Base-by-base conservation (phyloP, 2,888 invertebrate genomes). In the Campoletis raptor region DNA sequence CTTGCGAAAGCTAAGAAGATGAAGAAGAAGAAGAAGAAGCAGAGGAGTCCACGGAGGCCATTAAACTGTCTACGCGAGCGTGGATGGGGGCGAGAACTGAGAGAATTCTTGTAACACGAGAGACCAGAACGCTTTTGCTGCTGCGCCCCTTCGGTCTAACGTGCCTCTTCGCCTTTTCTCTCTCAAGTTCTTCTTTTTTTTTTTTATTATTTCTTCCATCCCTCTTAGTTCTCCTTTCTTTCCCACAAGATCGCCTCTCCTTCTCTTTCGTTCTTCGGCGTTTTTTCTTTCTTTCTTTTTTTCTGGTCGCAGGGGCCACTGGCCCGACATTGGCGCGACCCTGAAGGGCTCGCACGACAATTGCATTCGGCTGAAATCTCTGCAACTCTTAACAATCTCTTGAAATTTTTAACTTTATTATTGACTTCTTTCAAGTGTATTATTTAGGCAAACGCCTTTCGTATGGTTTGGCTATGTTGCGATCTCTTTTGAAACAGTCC, bases 41-140 rank as follows among this genome's bases (percentile, higher is more conserved):
- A 88, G 87, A 88, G 89, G 90, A 90, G 87, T 89, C 87, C 88
- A 89, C 90, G 90, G 91, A 91, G 93, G 92, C 92, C 93, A 93
- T 93, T 93, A 93, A 92, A 93, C 93, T 91, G 92, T 93, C 92
- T 93, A 91, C 92, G 91, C 90, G 76, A 82, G 78, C 83, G 70
- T 83, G 77, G 83, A 78, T 61, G 90, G 89, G 88, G 89, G 88
- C 89, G 89, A 30, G 30, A 30, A 30, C 80, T 90, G 88, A 90
- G 90, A 83, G 90, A 91, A 90, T 92, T 92, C 91, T 91, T 90
- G 90, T 90, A 91, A 90, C 91, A 90, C 87, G 89, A 89, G 89
- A 86, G 84, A 85, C 88, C 89, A 73, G 57, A 76, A 67, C 78
- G 77, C 83, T 85, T 81, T 85, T 80, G 64, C 81, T 37, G 42